phyloP scores from a whole-genome alignment of 2,888 invertebrate species.

The Syritta pipiens region DNA sequence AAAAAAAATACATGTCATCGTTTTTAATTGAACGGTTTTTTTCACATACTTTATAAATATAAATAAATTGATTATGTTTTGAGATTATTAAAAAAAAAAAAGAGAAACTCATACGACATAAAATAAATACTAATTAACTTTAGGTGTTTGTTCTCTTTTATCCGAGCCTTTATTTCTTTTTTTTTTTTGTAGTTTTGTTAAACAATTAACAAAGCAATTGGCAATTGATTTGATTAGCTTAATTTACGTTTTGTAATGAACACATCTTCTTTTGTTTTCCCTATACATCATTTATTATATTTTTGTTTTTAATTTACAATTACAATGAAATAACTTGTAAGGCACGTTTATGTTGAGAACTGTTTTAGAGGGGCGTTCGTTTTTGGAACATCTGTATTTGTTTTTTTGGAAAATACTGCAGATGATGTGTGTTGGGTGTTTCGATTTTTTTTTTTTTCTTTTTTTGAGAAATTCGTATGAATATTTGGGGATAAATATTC shows the following conservation, averaged over 20 bases:
- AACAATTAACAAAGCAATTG: constrained; percentile 44
- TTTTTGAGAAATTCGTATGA: no score
- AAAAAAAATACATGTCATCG: neutral
- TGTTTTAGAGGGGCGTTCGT: no score
- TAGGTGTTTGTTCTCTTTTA: constrained; percentile 23
- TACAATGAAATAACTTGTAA: constrained; percentile 7
- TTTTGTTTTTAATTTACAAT: constrained; percentile 12
- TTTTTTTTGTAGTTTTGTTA: neutral
- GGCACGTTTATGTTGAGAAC: no score
- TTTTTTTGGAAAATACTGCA: no score
- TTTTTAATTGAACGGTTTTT: constrained; percentile 11
- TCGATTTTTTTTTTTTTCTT: no score
- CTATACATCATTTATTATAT: neutral
- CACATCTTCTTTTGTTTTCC: constrained; percentile 56
- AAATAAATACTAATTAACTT: constrained; percentile 53
- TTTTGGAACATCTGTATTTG: no score
- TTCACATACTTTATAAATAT: constrained; percentile 21
- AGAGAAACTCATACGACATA: constrained; percentile 17
- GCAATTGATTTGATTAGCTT: constrained; percentile 55
- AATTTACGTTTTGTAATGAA: constrained; percentile 37
- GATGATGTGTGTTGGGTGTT: no score
- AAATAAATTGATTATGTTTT: constrained; percentile 10
- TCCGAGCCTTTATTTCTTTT: constrained; percentile 23
- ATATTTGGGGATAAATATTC: no score
- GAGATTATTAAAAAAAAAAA: constrained; percentile 12